phyloP scores from a whole-genome alignment of 2,888 invertebrate genomes.

The Ommatoiulus sabulosus region DNA sequence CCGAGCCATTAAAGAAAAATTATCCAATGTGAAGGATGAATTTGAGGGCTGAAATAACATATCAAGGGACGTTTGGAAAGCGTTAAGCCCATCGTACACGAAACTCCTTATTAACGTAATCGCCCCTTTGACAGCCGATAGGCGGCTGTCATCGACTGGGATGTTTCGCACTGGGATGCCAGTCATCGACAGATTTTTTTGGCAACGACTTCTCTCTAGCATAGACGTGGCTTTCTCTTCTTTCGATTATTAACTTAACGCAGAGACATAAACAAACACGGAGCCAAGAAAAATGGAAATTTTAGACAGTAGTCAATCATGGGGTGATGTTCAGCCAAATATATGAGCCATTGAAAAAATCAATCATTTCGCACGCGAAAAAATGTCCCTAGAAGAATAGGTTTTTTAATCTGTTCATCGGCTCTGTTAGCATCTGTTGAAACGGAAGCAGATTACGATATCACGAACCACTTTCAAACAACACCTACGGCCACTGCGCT shows the following conservation, averaged over 20 bases:
- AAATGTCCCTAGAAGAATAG: neutral
- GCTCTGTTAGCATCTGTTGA: neutral
- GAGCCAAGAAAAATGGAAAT: constrained; percentile 44
- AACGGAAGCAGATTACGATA: neutral
- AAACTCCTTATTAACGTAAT: constrained; percentile 48
- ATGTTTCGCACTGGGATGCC: constrained; percentile 24
- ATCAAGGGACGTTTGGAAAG: neutral
- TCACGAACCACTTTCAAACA: neutral
- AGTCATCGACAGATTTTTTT: constrained; percentile 16
- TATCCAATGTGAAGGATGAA: neutral
- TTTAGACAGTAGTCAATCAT: constrained; percentile 37
- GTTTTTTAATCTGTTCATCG: neutral
- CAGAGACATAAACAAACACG: constrained; percentile 26
- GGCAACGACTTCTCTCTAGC: neutral
- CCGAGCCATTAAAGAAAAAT: neutral
- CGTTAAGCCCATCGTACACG: neutral
- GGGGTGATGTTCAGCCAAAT: neutral
- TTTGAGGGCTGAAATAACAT: neutral
- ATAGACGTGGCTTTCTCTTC: neutral
- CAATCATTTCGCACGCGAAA: neutral
- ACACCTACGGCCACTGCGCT: neutral
- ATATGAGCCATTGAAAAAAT: neutral
- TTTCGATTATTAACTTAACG: constrained; percentile 19
- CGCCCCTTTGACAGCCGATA: constrained; percentile 36
- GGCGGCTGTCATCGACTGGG: constrained; percentile 38